A percentile compares a stretch with the other conserved stretches of the same genome.
These are phyloP conservation scores for Heliconius charithonia DNA, from an alignment of 2,888 invertebrate species.

Conservation along the genomic window DNA sequence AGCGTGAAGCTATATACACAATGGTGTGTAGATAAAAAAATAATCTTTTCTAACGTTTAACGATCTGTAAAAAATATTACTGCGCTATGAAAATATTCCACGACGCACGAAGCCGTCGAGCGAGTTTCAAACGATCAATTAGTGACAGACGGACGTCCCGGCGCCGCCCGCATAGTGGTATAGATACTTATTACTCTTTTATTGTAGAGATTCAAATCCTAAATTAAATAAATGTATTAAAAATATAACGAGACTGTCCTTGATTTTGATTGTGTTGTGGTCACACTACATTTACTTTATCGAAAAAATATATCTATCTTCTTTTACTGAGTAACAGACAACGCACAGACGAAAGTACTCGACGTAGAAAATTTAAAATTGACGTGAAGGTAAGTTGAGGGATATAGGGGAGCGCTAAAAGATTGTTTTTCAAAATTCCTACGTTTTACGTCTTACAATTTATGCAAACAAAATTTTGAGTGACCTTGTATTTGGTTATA, in stretches of 20 bases:
- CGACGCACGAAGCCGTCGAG: slow-evolving; percentile 12
- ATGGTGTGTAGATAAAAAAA: neutral
- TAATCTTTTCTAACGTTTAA: neutral
- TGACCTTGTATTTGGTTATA: neutral
- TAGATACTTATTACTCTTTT: too few relatives aligned
- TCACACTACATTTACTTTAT: neutral
- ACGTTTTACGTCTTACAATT: too few relatives aligned
- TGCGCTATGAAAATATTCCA: slow-evolving; percentile 15
- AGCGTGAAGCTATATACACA: neutral
- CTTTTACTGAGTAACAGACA: too few relatives aligned
- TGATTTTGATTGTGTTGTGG: neutral
- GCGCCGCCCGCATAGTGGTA: neutral
- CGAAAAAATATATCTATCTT: too few relatives aligned
- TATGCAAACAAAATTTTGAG: too few relatives aligned
- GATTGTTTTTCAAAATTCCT: too few relatives aligned
- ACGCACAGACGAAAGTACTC: too few relatives aligned
- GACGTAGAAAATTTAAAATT: too few relatives aligned
- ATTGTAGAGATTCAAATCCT: neutral
- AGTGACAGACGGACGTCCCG: slow-evolving; percentile 23
- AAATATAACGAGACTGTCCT: neutral
- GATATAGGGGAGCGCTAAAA: too few relatives aligned
- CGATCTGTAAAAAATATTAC: neutral
- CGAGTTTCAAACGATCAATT: slow-evolving; percentile 21
- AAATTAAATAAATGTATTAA: neutral
- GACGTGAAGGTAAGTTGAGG: too few relatives aligned